Conservation (phyloP, 2,113 vertebrate genomes). For the Myiopsitta monachus region DNA sequence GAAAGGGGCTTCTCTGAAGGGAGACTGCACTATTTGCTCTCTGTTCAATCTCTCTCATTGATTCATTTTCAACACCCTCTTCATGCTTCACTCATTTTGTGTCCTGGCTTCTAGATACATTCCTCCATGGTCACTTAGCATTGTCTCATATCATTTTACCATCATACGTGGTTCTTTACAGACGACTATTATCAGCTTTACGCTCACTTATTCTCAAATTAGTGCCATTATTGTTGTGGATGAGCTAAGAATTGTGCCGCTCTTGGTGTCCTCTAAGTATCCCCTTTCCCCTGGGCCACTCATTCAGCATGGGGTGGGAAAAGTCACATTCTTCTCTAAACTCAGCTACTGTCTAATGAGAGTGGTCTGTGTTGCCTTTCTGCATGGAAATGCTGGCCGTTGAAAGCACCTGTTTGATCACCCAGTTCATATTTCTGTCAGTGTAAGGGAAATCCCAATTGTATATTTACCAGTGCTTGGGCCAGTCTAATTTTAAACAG, state of each 20-base stretch:
- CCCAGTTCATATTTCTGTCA: neutral
- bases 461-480: neutral
- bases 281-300: neutral
- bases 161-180: conserved; percentile 15
- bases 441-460: neutral
- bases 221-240: conserved; percentile 47
- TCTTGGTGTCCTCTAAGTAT: conserved; percentile 21
- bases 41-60: neutral
- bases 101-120: conserved; percentile 28
- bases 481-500: neutral
- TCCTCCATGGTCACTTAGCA: conserved; percentile 39
- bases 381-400: neutral
- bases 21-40: neutral
- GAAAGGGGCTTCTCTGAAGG: neutral
- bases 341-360: conserved; percentile 12
- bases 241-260: conserved; percentile 17
- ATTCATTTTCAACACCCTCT: conserved; percentile 44
- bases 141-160: conserved; percentile 35
- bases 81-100: conserved; percentile 15
- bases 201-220: conserved; percentile 60
- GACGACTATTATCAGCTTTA: conserved; percentile 56
- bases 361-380: neutral
- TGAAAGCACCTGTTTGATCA: conserved; percentile 16
- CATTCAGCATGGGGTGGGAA: conserved; percentile 11
- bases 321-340: conserved; percentile 28